phyloP scores from a whole-genome alignment of 2,888 invertebrate species.

The Pasiphila rectangulata region DNA sequence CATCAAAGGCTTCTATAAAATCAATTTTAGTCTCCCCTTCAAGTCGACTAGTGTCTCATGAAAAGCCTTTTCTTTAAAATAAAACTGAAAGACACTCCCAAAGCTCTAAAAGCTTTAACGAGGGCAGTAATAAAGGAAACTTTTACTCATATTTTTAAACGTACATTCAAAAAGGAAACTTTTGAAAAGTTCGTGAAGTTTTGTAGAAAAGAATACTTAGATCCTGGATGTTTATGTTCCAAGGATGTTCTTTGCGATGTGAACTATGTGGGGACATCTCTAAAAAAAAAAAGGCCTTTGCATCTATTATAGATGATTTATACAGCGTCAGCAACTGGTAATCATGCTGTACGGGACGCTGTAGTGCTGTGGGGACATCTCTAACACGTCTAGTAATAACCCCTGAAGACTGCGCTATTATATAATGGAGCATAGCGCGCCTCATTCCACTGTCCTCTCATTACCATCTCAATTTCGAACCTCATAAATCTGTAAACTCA shows the following conservation, averaged over 20 bases:
- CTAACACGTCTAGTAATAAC: constrained; percentile 67
- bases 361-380: constrained; percentile 51
- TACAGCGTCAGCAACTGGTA: too few relatives aligned
- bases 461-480: constrained; percentile 39
- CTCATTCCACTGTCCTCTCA: constrained; percentile 43
- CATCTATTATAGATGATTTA: too few relatives aligned
- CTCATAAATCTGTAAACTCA: constrained; percentile 14
- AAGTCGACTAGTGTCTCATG: constrained; percentile 1
- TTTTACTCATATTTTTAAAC: constrained; percentile 31
- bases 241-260: constrained; percentile 16
- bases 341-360: too few relatives aligned
- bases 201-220: constrained; percentile 13
- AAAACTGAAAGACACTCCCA: constrained; percentile 14
- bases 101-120: constrained; percentile 27
- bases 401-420: constrained; percentile 54
- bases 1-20: not conserved
- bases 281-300: too few relatives aligned
- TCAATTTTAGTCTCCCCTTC: not conserved
- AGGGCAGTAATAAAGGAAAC: constrained; percentile 30
- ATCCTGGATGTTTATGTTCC: constrained; percentile 6
- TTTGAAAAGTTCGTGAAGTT: constrained; percentile 15
- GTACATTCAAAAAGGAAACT: constrained; percentile 30
- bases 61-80: constrained; percentile 15
- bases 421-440: constrained; percentile 55
- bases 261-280: constrained; percentile 30